Evolutionary conservation across 2,113 vertebrate genomes (phyloP).

Genomic region (Callaeas wilsoni): DNA sequence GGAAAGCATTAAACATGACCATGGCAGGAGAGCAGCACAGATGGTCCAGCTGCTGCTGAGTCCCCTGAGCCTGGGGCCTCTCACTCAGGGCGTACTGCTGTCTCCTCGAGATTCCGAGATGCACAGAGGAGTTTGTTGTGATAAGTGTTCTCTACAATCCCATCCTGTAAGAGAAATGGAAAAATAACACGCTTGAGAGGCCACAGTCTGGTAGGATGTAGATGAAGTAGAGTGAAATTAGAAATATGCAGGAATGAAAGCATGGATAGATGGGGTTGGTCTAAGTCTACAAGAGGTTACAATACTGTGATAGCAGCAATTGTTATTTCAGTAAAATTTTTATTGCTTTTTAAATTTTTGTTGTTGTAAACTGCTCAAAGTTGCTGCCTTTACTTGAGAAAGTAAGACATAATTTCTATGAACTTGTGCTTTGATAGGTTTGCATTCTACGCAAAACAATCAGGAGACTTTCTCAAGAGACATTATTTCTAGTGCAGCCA

Average conservation of each 20-base stretch:
- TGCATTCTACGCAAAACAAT: not conserved
- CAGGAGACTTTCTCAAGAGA: not conserved
- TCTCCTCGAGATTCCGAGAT: not conserved
- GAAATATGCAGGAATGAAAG: not conserved
- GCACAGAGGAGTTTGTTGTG: not conserved
- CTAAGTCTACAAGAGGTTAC: not conserved
- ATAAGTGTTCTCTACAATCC: not conserved
- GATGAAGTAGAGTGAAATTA: not conserved
- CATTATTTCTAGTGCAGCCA: not conserved
- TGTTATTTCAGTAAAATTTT: not conserved
- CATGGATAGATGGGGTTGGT: not conserved
- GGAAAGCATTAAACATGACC: not conserved
- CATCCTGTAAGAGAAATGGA: not conserved
- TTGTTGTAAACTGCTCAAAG: not conserved
- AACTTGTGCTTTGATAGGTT: not conserved
- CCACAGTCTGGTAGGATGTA: not conserved
- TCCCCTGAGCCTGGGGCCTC: not conserved
- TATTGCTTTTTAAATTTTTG: rapidly evolving
- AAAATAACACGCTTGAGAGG: not conserved
- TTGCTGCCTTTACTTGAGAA: not conserved
- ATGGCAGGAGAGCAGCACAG: not conserved
- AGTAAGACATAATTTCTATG: not conserved
- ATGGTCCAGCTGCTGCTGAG: not conserved
- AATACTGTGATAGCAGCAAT: not conserved
- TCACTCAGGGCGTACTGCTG: rapidly evolving